Evolutionary conservation across 2,797 vertebrate species (phyloP).

Genomic region (Acridotheres tristis): DNA sequence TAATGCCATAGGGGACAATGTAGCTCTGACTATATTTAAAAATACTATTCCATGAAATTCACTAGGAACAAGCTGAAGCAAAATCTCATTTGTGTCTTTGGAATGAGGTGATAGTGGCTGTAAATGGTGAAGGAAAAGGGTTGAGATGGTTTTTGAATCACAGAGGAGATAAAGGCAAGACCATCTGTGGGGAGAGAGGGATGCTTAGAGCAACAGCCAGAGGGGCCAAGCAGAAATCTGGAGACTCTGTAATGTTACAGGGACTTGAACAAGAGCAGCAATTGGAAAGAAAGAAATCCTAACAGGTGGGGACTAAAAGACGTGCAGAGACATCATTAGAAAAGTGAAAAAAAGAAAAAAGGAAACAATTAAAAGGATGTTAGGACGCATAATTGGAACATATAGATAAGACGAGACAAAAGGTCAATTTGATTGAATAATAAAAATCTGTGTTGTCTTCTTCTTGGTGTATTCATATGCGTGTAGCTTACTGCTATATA

Average conservation of each 20-base stretch:
- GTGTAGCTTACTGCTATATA: not conserved
- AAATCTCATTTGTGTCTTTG: not conserved
- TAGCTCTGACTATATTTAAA: slow-evolving; percentile 30
- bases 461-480: not conserved
- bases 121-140: not conserved
- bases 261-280: not conserved
- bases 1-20: slow-evolving; percentile 34
- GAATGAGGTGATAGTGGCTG: not conserved
- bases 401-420: not conserved
- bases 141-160: not conserved
- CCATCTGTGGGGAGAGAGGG: not conserved
- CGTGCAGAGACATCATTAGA: not conserved
- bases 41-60: slow-evolving; percentile 37
- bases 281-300: not conserved
- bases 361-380: not conserved
- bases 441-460: not conserved
- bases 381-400: not conserved
- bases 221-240: not conserved
- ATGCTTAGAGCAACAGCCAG: not conserved
- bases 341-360: not conserved
- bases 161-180: not conserved
- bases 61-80: not conserved
- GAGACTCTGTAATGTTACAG: not conserved
- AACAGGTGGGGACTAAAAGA: not conserved
- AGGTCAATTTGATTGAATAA: not conserved